Percentiles rank a stretch among this genome's conserved stretches.
Evolutionary conservation across 2,888 invertebrate genomes (phyloP).

Genomic region (Merodon equestris): DNA sequence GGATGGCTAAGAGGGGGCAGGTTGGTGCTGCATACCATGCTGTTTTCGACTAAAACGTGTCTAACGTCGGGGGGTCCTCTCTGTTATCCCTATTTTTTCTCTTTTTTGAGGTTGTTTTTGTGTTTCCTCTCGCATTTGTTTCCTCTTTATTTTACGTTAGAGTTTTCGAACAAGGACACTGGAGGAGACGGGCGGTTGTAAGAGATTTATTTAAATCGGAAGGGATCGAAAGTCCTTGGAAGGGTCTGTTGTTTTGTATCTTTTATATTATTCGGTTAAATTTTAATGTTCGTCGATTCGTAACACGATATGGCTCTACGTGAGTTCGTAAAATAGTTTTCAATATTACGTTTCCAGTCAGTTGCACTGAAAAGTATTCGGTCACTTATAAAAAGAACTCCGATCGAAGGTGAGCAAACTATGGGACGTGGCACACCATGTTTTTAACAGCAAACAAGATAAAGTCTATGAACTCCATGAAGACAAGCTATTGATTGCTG

Average conservation of each 20-base stretch:
- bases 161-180: slow-evolving; percentile 53
- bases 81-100: slow-evolving; percentile 12
- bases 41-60: slow-evolving; percentile 62
- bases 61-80: slow-evolving; percentile 30
- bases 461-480: too few relatives aligned
- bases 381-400: too few relatives aligned
- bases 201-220: slow-evolving; percentile 56
- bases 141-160: background rate
- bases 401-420: too few relatives aligned
- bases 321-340: too few relatives aligned
- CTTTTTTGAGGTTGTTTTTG: background rate
- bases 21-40: background rate
- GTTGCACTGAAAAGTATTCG: too few relatives aligned
- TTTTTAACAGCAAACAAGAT: too few relatives aligned
- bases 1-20: too few relatives aligned
- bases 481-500: too few relatives aligned
- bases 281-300: too few relatives aligned
- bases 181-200: slow-evolving; percentile 30
- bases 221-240: slow-evolving; percentile 46
- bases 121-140: background rate
- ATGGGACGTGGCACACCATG: too few relatives aligned
- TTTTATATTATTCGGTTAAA: background rate
- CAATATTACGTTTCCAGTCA: too few relatives aligned
- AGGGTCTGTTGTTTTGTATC: slow-evolving; percentile 33
- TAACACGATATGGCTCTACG: too few relatives aligned